Base-by-base conservation (phyloP, 2,113 vertebrate species). In the Equus quagga region DNA sequence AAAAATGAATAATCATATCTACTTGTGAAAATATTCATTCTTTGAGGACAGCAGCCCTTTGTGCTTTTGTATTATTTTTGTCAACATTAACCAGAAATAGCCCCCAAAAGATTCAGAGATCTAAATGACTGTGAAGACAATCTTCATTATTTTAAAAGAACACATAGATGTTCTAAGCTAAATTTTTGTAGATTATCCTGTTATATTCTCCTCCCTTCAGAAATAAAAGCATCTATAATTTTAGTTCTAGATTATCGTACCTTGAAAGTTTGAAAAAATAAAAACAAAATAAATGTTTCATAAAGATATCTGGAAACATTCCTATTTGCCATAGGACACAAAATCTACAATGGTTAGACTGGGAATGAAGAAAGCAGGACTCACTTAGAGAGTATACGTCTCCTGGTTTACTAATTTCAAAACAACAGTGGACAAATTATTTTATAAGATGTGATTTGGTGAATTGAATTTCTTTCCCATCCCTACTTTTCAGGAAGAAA, bases 321-420 rank as follows among this genome's bases (percentile, higher is more conserved):
- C 17, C 51, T 83, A 36, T 54, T 56, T 96, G 21, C 78, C 41
- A 78, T 1, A 82, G 21, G 24, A 31, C 54, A 88, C 51, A 89
- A 95, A 83, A 24, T 44, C 11, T 58, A 64, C 0, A 80, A 18
- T 67, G 36, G 86, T 89, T 44, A 41, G 12, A 64, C 2, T 21
- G 17, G 24, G 26, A 72, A 56, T 46, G 54, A 91, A 73, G 41
- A 93, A 93, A 94, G 44, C 4, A 73, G 75, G 11, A 73, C 3
- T 91, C 31, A n/a, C 33, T 78, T 72, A 83, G 8, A 91, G 24
- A 23, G 9, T 94, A 14, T 15, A 11, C 54, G 58, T 67, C 10
- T 93, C 58, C 41, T 84, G 56, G 28, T 33, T 95, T 72, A 90
- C 8, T 73, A 90, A 67, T 95, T 80, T 87, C 54, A 97, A 56